phyloP scores from a whole-genome alignment of 2,797 vertebrate genomes.

The Petrocephalus schoutedeni region DNA sequence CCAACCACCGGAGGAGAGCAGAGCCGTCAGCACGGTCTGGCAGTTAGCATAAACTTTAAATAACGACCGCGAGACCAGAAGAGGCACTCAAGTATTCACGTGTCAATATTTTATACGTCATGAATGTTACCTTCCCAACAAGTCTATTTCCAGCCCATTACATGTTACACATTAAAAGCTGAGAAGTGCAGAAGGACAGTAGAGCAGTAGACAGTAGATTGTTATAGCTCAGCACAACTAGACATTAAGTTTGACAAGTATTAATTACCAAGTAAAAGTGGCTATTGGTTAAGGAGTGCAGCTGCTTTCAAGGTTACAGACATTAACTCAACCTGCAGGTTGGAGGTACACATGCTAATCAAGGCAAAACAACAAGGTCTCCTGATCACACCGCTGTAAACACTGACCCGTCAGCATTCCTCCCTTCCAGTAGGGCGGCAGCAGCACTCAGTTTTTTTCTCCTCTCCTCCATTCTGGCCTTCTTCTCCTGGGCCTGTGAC shows the following conservation, averaged over 20 bases:
- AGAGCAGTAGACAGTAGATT: too few relatives aligned
- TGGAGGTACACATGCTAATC: too few relatives aligned
- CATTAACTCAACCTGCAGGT: background rate
- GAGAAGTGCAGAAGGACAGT: too few relatives aligned
- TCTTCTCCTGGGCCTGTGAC: constrained; percentile 74
- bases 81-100: background rate
- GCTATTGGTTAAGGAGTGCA: background rate
- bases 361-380: background rate
- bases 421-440: constrained; percentile 71
- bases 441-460: constrained; percentile 73
- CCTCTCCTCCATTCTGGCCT: constrained; percentile 77
- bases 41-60: background rate
- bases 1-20: background rate
- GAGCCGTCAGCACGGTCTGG: background rate
- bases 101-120: background rate
- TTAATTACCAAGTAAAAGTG: background rate
- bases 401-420: constrained; percentile 87
- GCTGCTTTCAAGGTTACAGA: background rate
- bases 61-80: background rate
- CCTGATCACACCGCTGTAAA: background rate
- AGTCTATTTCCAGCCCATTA: too few relatives aligned
- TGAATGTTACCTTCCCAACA: background rate
- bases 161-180: too few relatives aligned
- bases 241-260: too few relatives aligned
- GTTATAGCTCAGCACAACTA: too few relatives aligned